Conservation (phyloP, 2,113 vertebrate genomes). For the Oostethus manadensis region DNA sequence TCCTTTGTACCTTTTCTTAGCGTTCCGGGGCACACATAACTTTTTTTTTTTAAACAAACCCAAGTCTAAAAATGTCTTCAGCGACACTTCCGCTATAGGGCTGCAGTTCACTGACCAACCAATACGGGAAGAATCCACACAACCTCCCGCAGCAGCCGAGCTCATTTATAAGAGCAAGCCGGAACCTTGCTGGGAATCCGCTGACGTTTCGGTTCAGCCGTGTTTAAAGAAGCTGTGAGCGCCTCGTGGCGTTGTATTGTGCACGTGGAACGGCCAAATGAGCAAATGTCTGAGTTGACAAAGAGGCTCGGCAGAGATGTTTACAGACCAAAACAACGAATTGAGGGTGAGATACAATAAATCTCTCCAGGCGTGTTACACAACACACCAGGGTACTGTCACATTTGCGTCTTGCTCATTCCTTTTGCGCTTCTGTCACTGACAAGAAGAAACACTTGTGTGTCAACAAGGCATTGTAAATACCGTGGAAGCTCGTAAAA, state of each 20-base stretch:
- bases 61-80: constrained; percentile 15
- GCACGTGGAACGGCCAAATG: constrained; percentile 24
- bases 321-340: constrained; percentile 4
- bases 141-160: neutral
- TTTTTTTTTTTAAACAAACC: neutral
- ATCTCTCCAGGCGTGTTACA: constrained; percentile 45
- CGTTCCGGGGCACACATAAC: constrained; percentile 37
- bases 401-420: constrained; percentile 49
- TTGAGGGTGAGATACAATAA: constrained; percentile 1
- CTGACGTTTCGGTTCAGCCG: neutral
- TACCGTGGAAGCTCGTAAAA: constrained; percentile 31
- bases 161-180: constrained; percentile 7
- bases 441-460: constrained; percentile 39
- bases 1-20: constrained; percentile 35
- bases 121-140: constrained; percentile 16
- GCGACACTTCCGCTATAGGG: neutral
- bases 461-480: constrained; percentile 16
- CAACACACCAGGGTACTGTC: constrained; percentile 56
- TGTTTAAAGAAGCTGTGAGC: constrained; percentile 16
- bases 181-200: neutral
- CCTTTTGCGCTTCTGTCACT: constrained; percentile 33
- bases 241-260: constrained; percentile 25
- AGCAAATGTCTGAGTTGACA: constrained; percentile 29
- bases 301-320: constrained; percentile 20
- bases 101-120: neutral